These are phyloP conservation scores for Plagodis pulveraria DNA, from an alignment of 2,888 invertebrate genomes.

Conservation along the genomic window DNA sequence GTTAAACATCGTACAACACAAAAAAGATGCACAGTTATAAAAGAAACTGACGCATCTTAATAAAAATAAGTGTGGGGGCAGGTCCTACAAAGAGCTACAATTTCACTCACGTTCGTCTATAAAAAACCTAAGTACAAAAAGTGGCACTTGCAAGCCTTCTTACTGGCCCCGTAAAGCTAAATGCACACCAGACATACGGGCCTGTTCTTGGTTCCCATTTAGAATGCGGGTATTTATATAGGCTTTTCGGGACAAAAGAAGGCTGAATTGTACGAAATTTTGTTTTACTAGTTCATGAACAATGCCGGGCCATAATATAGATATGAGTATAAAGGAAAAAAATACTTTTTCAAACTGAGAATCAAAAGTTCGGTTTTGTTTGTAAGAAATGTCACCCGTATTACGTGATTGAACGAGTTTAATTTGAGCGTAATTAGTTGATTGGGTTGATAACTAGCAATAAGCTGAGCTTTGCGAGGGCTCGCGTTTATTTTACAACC, in stretches of 20 bases:
- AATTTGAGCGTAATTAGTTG: too few species aligned
- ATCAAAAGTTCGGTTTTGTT: too few species aligned
- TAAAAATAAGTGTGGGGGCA: constrained; percentile 49
- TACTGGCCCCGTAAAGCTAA: constrained; percentile 26
- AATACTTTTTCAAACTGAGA: too few species aligned
- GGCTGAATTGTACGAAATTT: neutral
- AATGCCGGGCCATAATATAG: too few species aligned
- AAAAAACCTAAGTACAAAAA: constrained; percentile 50
- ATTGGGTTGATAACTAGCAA: too few species aligned
- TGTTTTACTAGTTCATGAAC: too few species aligned
- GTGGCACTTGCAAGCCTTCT: constrained; percentile 26
- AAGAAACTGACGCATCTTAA: constrained; percentile 48
- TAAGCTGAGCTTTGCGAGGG: too few species aligned
- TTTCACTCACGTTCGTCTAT: constrained; percentile 70
- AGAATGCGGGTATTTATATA: neutral
- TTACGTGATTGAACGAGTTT: too few species aligned
- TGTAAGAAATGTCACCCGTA: too few species aligned
- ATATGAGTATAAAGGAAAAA: too few species aligned
- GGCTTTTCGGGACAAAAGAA: constrained; percentile 7
- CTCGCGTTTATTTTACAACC: too few species aligned
- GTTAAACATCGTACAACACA: neutral
- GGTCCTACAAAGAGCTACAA: constrained; percentile 31
- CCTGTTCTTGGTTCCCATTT: constrained; percentile 17
- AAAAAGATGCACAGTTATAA: constrained; percentile 48
- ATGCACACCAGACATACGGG: constrained; percentile 26